Percentiles rank a stretch among this genome's conserved stretches.
Evolutionary conservation across 2,797 vertebrate genomes (phyloP).

Genomic region (Sebastolobus alascanus): DNA sequence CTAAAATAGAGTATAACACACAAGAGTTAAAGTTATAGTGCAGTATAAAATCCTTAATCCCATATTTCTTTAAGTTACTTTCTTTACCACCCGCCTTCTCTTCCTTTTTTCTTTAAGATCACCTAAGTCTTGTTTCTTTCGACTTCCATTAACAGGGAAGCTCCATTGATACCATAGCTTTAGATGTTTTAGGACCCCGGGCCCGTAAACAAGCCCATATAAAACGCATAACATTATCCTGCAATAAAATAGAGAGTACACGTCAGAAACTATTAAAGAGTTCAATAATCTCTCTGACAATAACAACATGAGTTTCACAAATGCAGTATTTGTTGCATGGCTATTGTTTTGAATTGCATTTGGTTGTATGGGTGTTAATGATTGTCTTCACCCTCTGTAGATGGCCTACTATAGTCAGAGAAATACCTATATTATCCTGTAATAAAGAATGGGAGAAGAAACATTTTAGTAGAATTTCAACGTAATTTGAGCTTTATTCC

Average conservation of each 20-base stretch:
- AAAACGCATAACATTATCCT: not conserved
- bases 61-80: no score
- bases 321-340: not conserved
- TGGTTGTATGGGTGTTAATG: not conserved
- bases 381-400: not conserved
- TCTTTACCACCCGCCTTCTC: no score
- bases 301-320: not conserved
- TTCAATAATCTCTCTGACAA: not conserved
- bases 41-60: no score
- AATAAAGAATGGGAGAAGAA: not conserved
- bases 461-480: not conserved
- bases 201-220: constrained; percentile 1
- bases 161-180: no score
- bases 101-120: no score
- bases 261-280: not conserved
- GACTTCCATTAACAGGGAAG: no score
- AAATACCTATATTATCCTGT: not conserved
- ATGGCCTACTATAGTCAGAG: not conserved
- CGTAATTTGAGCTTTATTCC: not conserved
- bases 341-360: not conserved
- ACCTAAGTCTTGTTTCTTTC: no score
- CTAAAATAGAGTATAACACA: no score
- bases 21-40: no score
- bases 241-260: constrained; percentile 9
- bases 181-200: not conserved